Conservation (phyloP, 2,888 invertebrate genomes). For the Tridacna gigas region DNA sequence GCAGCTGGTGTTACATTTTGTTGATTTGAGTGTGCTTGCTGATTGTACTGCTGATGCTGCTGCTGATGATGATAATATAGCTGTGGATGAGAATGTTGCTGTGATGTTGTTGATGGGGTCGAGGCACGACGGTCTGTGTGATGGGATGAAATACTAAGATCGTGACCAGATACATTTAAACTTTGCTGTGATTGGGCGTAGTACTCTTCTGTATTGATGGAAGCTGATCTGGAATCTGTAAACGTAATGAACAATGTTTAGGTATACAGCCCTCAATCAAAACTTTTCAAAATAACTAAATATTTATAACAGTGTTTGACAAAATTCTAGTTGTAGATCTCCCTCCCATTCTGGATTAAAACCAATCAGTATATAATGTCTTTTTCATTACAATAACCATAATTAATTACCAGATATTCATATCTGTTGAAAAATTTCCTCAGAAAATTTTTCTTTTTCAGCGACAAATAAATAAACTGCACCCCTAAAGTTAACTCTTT, state of each 20-base stretch:
- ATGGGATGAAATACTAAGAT: slow-evolving; percentile 44
- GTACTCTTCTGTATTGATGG: slow-evolving; percentile 71
- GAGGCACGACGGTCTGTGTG: slow-evolving; percentile 46
- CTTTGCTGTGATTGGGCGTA: slow-evolving; percentile 76
- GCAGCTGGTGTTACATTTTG: slow-evolving; percentile 9
- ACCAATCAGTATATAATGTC: too few species aligned
- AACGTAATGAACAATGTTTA: not conserved
- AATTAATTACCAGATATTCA: too few species aligned
- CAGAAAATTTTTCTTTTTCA: too few species aligned
- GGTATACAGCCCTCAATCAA: too few species aligned
- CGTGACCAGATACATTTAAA: slow-evolving; percentile 67
- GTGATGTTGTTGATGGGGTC: slow-evolving; percentile 32
- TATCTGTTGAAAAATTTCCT: too few species aligned
- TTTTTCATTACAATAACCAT: too few species aligned
- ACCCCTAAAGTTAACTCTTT: too few species aligned
- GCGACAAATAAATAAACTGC: too few species aligned
- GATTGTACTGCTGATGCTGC: slow-evolving; percentile 42
- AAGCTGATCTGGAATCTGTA: slow-evolving; percentile 68
- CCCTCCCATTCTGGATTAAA: too few species aligned
- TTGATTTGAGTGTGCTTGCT: slow-evolving; percentile 50
- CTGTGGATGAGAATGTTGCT: slow-evolving; percentile 38
- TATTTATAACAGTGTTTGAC: too few species aligned
- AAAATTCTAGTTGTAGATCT: too few species aligned
- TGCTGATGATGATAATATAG: slow-evolving; percentile 41
- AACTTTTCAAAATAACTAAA: too few species aligned